These are phyloP conservation scores for Garrulus glandarius DNA, from an alignment of 2,797 vertebrate genomes.

Conservation along the genomic window DNA sequence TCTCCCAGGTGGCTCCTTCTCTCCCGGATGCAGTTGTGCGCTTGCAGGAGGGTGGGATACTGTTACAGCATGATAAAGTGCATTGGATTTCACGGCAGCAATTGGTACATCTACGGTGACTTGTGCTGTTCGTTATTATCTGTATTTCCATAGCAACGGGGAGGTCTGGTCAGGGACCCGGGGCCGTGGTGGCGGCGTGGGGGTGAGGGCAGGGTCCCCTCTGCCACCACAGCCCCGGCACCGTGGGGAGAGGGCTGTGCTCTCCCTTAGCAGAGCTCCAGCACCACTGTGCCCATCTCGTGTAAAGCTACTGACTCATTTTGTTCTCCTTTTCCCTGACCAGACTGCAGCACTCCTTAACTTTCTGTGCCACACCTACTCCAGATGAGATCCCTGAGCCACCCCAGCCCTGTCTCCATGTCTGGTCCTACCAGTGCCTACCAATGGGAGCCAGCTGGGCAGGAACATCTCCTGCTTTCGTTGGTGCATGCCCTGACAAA, in stretches of 20 bases:
- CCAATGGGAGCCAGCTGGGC: fast-evolving
- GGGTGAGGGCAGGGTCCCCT: neutral
- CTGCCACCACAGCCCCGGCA: fast-evolving
- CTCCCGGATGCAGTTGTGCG: fast-evolving
- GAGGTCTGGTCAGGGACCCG: fast-evolving
- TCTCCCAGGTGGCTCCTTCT: neutral
- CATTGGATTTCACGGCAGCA: neutral
- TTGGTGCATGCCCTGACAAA: fast-evolving
- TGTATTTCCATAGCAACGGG: neutral
- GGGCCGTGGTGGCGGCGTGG: fast-evolving
- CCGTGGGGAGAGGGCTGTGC: fast-evolving
- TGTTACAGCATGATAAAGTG: fast-evolving
- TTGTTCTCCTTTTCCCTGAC: neutral
- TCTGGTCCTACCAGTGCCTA: fast-evolving
- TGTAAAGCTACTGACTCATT: fast-evolving
- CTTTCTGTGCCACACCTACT: fast-evolving
- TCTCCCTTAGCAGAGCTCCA: neutral
- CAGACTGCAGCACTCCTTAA: neutral
- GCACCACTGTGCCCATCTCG: fast-evolving
- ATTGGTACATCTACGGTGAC: neutral
- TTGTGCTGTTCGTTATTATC: neutral
- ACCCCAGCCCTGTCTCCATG: fast-evolving
- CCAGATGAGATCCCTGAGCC: fast-evolving
- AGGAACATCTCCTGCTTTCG: neutral
- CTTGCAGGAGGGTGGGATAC: neutral